Evolutionary conservation across 2,797 vertebrate species (phyloP), one percentile per base, ranked within the genome.

Genomic region (Acanthopagrus latus): DNA sequence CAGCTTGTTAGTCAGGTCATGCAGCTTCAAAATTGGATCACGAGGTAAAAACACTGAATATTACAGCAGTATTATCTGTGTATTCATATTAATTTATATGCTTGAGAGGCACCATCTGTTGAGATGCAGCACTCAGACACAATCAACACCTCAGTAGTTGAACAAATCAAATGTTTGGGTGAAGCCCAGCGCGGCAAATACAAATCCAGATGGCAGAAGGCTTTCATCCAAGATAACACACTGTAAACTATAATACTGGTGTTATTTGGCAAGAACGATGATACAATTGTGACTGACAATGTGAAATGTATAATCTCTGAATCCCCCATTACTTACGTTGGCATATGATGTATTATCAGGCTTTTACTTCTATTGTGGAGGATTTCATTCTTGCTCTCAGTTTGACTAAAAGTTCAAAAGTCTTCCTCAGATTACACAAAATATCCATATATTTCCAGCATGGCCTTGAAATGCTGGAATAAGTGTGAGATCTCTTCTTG

Each of bases 101-200:
- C 63, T 18, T n/a, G 7, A 33, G n/a, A 64, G 25, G 46, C 46
- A 64, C 6, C 18, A 21, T 9, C 25, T 64, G 20, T 46, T 9
- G 17, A 25, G 14, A 33, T 50, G 20, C 5, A 9, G 20, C 27
- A 21, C 13, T 52, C 29, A 16, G 27, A 29, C n/a, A 65, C 21
- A 17, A 65, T 65, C 46, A 64, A 7, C 23, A n/a, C 7, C 7
- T 69, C 27, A 33, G 2, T 29, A 3, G 55, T 47, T 47, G 55
- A 70, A 48, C 23, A 29, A 57, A 69, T 46, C 11, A 68, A 20
- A 56, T n/a, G 23, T 68, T 56, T 68, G 23, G 23, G 18, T 1
- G 33, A 38, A 38, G 44, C 17, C 2, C 7, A 21, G 21, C 0
- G 25, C 7, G 9, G 0, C 9, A 52, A 52, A 66, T 25, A 23